Percentiles rank a stretch among this genome's conserved stretches.
phyloP scores from a whole-genome alignment of 2,113 vertebrate species.

The Vicugna pacos region DNA sequence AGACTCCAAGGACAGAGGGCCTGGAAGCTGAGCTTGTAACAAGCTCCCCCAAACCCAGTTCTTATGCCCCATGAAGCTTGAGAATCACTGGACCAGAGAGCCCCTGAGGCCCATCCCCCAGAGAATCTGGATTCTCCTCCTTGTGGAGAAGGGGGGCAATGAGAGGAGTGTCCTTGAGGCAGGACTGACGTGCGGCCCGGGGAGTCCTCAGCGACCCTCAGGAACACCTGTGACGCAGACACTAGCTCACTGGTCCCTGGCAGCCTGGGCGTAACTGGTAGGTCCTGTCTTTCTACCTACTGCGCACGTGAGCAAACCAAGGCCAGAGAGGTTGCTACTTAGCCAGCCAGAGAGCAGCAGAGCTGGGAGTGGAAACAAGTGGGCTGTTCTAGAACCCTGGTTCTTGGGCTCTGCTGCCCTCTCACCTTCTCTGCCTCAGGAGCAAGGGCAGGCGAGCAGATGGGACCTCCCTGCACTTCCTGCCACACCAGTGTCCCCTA shows the following conservation, averaged over 20 bases:
- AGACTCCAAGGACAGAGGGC: background rate
- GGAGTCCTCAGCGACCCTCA: background rate
- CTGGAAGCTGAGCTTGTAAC: background rate
- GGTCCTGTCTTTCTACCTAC: background rate
- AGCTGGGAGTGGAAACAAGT: background rate
- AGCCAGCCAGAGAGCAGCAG: background rate
- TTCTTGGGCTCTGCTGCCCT: background rate
- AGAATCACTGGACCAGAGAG: background rate
- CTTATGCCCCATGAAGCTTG: background rate
- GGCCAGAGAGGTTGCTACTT: background rate
- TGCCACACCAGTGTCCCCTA: background rate
- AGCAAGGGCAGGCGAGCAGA: background rate
- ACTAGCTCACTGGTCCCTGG: background rate
- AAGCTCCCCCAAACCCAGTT: background rate
- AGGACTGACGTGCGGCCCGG: fast-evolving
- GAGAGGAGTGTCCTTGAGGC: background rate
- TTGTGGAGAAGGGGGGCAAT: background rate
- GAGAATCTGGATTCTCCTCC: background rate
- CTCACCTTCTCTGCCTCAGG: background rate
- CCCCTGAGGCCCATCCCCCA: background rate
- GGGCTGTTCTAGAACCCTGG: background rate
- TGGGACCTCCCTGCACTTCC: background rate
- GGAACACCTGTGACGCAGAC: fast-evolving
- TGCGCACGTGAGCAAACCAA: background rate
- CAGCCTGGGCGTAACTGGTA: background rate